Evolutionary conservation across 2,113 vertebrate species (phyloP), one percentile per base, ranked within the genome.

Genomic region (Eupsittula cactorum): DNA sequence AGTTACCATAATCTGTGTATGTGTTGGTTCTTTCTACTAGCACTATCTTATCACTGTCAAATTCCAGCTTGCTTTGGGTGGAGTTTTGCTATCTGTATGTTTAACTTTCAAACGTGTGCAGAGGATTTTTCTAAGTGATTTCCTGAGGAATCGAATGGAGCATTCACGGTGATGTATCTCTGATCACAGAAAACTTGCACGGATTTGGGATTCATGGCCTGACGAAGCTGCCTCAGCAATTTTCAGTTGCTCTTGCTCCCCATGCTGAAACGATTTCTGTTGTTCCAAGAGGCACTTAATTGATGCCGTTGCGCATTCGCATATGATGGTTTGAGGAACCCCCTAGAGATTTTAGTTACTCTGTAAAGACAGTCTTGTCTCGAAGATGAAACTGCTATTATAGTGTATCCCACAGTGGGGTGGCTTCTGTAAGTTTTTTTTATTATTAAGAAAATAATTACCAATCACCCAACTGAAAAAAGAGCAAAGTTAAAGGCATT

Each of bases 171-270:
- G 80, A 57, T 91, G 21, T 47, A 31, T 77, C 68, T 91, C 64
- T 79, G 42, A 86, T 84, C 39, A 64, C 69, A 84, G 88, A 71
- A 88, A 90, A 80, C 55, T 20, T 41, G 33, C 44, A 13, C 3
- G 4, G 76, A 55, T 83, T 88, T 90, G 82, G 73, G 80, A 96
- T 93, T 94, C 35, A 14, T 49, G 75, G 80, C 83, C 73, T 78
- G 83, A 37, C 75, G 77, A 89, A 93, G 88, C 86, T 86, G 90
- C 65, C 86, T 96, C 90, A 93, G 90, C 88, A 90, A 20, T 92
- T 93, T 82, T 42, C 71, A 63, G 18, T 90, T 86, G 81, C 81
- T 86, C 73, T 78, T 68, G 80, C 73, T 97, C 86, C 59, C 69
- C 73, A 13, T 0, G 6, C 93, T 75, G 10, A 35, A 59, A 59